Evolutionary conservation across 1,140 invertebrate species (phyloP).

Genomic region (Drosophila gunungcola): DNA sequence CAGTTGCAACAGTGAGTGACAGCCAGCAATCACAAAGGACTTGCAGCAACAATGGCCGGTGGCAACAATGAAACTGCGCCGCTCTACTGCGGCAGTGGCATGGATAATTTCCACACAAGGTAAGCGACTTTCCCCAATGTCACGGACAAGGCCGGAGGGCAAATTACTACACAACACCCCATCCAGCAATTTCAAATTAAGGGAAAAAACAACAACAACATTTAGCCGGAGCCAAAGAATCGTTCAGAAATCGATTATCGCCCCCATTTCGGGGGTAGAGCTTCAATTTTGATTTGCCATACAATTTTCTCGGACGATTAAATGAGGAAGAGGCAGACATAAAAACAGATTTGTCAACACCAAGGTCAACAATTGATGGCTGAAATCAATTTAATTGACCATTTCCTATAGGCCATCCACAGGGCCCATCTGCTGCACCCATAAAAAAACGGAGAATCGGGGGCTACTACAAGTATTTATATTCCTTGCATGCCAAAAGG

Average conservation of each 20-base stretch:
- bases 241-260: constrained; percentile 73
- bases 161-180: constrained; percentile 3
- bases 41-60: constrained; percentile 58
- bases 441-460: constrained; percentile 36
- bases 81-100: constrained; percentile 77
- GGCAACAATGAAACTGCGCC: constrained; percentile 74
- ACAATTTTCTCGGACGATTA: constrained; percentile 57
- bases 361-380: constrained; percentile 52
- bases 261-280: constrained; percentile 13
- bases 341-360: constrained; percentile 56
- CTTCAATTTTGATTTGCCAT: constrained; percentile 50
- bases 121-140: constrained; percentile 53
- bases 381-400: constrained; percentile 55
- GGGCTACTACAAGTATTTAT: constrained; percentile 36
- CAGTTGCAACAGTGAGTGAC: constrained; percentile 35
- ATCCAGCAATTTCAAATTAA: not conserved
- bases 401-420: constrained; percentile 39
- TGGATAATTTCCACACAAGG: constrained; percentile 80
- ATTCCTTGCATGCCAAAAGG: constrained; percentile 43
- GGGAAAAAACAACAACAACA: constrained; percentile 16
- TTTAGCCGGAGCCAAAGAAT: constrained; percentile 33
- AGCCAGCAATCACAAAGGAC: constrained; percentile 36
- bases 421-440: constrained; percentile 49
- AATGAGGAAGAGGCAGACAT: constrained; percentile 14
- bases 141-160: constrained; percentile 40